These are phyloP conservation scores for Lerista edwardsae DNA, from an alignment of 2,797 vertebrate species.

Conservation along the genomic window DNA sequence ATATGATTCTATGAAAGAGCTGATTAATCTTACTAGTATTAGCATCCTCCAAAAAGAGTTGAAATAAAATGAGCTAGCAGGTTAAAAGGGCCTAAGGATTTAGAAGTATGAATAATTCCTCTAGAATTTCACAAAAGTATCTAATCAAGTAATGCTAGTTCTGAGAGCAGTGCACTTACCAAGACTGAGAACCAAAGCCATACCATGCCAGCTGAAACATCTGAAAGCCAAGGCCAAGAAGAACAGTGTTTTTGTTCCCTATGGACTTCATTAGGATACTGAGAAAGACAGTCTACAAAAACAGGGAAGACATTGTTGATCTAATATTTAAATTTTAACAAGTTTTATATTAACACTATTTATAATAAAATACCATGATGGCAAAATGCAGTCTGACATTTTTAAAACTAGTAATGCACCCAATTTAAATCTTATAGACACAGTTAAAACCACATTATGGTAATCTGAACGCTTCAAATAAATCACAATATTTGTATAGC, in stretches of 20 bases:
- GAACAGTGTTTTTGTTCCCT: constrained; percentile 95
- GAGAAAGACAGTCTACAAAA: constrained; percentile 88
- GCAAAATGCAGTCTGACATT: background rate
- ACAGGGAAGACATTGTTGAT: constrained; percentile 36
- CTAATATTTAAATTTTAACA: background rate
- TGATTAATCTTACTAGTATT: background rate
- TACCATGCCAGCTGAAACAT: constrained; percentile 93
- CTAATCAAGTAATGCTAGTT: background rate
- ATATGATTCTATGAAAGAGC: too few relatives aligned
- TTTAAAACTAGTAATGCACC: background rate
- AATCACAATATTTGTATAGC: too few relatives aligned
- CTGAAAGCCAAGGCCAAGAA: constrained; percentile 92
- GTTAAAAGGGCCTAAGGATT: background rate
- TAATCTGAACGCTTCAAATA: too few relatives aligned
- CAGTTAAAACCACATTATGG: background rate
- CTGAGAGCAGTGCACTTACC: constrained; percentile 78
- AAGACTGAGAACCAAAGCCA: constrained; percentile 91
- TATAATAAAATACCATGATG: background rate
- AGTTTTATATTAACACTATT: background rate
- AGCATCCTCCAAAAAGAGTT: background rate
- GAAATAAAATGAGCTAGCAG: background rate
- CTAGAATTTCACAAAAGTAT: background rate
- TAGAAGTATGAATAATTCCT: background rate
- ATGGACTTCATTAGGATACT: constrained; percentile 90
- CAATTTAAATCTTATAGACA: background rate